These are phyloP conservation scores for Drosophila meridiana DNA, from an alignment of 2,888 invertebrate genomes.

Conservation along the genomic window DNA sequence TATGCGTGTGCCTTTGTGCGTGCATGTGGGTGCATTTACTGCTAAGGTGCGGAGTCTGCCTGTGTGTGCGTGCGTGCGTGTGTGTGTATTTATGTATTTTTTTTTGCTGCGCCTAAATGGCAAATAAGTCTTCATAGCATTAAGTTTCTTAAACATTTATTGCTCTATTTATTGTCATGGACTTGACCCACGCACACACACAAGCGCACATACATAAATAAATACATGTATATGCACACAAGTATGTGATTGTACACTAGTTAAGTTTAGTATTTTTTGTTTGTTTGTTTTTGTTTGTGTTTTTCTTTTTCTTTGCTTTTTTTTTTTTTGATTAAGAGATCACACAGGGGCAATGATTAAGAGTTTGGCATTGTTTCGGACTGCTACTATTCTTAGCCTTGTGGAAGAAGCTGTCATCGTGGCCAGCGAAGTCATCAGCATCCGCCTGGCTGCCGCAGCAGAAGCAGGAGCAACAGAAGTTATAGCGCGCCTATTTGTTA, in stretches of 20 bases:
- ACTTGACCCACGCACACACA: constrained; percentile 36
- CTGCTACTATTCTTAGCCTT: constrained; percentile 42
- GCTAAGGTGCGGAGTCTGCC: constrained; percentile 8
- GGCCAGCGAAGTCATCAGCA: constrained; percentile 49
- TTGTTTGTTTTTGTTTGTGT: neutral
- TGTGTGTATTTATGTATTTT: neutral
- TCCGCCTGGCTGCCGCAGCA: constrained; percentile 49
- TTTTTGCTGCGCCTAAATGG: constrained; percentile 22
- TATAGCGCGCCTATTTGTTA: constrained; percentile 80
- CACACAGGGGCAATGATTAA: constrained; percentile 71
- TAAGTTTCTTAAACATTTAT: constrained; percentile 48
- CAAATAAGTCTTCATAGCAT: constrained; percentile 40
- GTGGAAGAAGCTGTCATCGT: constrained; percentile 44
- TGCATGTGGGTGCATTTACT: constrained; percentile 8
- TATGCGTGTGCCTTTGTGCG: constrained; percentile 5
- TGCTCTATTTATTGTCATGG: constrained; percentile 55
- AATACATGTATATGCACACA: constrained; percentile 33
- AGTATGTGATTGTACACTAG: constrained; percentile 27
- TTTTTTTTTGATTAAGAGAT: constrained; percentile 49
- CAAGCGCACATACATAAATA: constrained; percentile 28
- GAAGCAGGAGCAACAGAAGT: constrained; percentile 70
- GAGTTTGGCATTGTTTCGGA: constrained; percentile 46
- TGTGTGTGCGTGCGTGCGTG: constrained; percentile 2
- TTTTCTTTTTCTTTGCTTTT: constrained; percentile 9
- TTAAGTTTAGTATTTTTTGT: constrained; percentile 9